Percentiles rank a stretch among this genome's conserved stretches.
These are phyloP conservation scores for Polietes domitor DNA, from an alignment of 2,888 invertebrate species.

Conservation along the genomic window DNA sequence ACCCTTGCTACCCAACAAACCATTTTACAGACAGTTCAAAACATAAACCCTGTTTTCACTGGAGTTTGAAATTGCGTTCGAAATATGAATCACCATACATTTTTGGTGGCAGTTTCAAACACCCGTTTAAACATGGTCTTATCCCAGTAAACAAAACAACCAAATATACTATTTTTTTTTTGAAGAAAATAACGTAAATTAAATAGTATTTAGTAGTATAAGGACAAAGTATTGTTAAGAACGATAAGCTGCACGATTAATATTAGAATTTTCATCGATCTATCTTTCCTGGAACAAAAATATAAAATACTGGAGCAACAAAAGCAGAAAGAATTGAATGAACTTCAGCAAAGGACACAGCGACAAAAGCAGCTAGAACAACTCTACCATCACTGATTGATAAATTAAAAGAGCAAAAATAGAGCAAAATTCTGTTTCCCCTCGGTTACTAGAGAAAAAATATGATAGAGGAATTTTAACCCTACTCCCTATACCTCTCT, in stretches of 20 bases:
- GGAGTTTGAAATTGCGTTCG: not conserved
- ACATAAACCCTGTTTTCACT: not conserved
- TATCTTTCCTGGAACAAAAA: slow-evolving; percentile 90
- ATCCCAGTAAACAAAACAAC: slow-evolving; percentile 27
- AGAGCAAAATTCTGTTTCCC: slow-evolving; percentile 50
- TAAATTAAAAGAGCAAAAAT: slow-evolving; percentile 64
- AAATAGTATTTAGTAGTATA: slow-evolving; percentile 50
- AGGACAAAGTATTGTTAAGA: slow-evolving; percentile 63
- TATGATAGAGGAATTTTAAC: slow-evolving; percentile 56
- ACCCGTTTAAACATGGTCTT: slow-evolving; percentile 11
- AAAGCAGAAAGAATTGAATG: slow-evolving; percentile 81
- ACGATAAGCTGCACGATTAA: slow-evolving; percentile 80
- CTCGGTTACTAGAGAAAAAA: slow-evolving; percentile 55
- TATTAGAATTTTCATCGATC: slow-evolving; percentile 90
- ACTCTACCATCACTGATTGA: slow-evolving; percentile 78
- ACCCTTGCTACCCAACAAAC: slow-evolving; percentile 59
- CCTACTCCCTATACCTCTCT: slow-evolving; percentile 10
- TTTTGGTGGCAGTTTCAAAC: slow-evolving; percentile 2
- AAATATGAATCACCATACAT: too few species aligned
- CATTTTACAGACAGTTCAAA: slow-evolving; percentile 50
- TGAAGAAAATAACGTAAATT: slow-evolving; percentile 32
- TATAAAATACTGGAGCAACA: slow-evolving; percentile 84
- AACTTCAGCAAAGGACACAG: slow-evolving; percentile 78
- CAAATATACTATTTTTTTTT: slow-evolving; percentile 25
- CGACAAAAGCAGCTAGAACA: slow-evolving; percentile 78